These are phyloP conservation scores for Aphidius colemani DNA, from an alignment of 2,888 invertebrate species.

Conservation along the genomic window DNA sequence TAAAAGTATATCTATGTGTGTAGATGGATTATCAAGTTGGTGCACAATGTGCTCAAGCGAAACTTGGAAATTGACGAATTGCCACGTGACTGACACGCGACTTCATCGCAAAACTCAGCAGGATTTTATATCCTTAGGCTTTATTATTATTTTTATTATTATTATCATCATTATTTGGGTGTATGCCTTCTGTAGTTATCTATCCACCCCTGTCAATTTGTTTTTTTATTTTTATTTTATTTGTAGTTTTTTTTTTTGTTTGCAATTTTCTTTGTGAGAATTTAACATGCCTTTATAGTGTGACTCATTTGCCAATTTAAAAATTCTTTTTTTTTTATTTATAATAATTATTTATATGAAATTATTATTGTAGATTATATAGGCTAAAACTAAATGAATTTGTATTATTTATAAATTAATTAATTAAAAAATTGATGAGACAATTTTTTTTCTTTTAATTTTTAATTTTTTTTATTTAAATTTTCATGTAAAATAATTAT, in stretches of 20 bases:
- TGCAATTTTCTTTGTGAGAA: neutral
- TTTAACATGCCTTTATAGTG: constrained; percentile 5
- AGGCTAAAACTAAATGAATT: no score
- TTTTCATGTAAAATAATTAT: no score
- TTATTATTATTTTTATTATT: neutral
- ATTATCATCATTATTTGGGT: no score
- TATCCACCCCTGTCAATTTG: constrained; percentile 16
- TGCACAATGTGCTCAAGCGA: constrained; percentile 34
- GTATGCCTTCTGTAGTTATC: constrained; percentile 12
- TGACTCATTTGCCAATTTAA: constrained; percentile 6
- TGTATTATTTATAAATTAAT: no score
- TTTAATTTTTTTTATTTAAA: no score
- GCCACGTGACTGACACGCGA: constrained; percentile 46
- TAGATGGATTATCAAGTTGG: constrained; percentile 29
- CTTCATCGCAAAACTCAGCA: constrained; percentile 29
- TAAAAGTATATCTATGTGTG: neutral
- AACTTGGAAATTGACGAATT: constrained; percentile 39
- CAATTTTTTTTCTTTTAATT: no score
- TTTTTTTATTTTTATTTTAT: constrained; percentile 13
- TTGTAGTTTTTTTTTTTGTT: constrained; percentile 5
- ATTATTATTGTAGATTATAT: no score
- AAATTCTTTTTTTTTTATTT: neutral
- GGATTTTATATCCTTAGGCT: constrained; percentile 22
- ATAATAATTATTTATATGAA: no score
- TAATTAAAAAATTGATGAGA: no score